These are phyloP conservation scores for Cotesia congregata DNA, from an alignment of 2,888 invertebrate genomes.

Conservation along the genomic window DNA sequence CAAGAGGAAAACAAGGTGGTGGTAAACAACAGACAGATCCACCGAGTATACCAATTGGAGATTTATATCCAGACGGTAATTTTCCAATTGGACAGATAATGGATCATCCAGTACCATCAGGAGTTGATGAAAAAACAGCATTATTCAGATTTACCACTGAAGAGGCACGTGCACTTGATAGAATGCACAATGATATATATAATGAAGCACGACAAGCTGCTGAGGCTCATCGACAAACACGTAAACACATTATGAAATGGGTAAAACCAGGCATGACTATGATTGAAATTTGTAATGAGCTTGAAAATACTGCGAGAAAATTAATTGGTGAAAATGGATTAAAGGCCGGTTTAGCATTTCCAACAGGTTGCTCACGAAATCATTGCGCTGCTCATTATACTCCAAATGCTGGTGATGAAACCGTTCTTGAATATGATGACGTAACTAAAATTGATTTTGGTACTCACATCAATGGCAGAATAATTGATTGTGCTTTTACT, in stretches of 20 bases:
- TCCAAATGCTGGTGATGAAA: conserved; percentile 97
- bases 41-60: conserved; percentile 88
- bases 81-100: conserved; percentile 93
- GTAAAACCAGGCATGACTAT: conserved; percentile 99
- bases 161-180: conserved; percentile 91
- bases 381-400: conserved; percentile 99
- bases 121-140: conserved; percentile 87
- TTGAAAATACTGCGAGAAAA: conserved; percentile 92
- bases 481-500: conserved; percentile 99
- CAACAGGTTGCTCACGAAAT: conserved; percentile 98
- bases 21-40: conserved; percentile 82
- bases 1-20: conserved; percentile 65
- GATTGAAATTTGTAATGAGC: conserved; percentile 97
- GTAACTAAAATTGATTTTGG: conserved; percentile 99
- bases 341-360: conserved; percentile 94
- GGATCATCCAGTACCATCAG: conserved; percentile 81
- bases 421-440: conserved; percentile 94
- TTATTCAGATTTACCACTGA: conserved; percentile 88
- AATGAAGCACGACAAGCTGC: conserved; percentile 96
- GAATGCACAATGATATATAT: conserved; percentile 92
- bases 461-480: conserved; percentile 97
- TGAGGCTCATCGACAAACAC: conserved; percentile 95
- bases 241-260: conserved; percentile 91
- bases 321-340: conserved; percentile 95
- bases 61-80: conserved; percentile 86